These are phyloP conservation scores for Centropristis striata DNA, from an alignment of 2,113 vertebrate species.

Conservation along the genomic window DNA sequence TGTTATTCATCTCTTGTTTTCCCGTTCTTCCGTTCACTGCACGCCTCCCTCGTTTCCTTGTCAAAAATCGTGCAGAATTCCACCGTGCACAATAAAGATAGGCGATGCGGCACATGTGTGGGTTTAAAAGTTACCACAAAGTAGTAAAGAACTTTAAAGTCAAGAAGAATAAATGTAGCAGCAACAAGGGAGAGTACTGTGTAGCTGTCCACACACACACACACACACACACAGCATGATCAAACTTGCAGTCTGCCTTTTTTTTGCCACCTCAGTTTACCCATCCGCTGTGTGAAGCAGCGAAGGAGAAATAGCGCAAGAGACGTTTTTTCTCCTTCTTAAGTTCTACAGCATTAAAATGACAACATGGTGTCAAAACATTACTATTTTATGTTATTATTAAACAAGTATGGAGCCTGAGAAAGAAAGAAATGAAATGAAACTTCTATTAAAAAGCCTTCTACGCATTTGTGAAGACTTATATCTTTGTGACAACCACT, in stretches of 20 bases:
- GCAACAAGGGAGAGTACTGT: background rate
- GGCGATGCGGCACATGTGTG: background rate
- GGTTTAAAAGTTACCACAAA: constrained; percentile 40
- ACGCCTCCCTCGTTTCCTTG: constrained; percentile 8
- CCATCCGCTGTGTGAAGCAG: background rate
- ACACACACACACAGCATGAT: constrained; percentile 16
- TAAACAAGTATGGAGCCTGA: background rate
- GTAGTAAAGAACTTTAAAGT: constrained; percentile 38
- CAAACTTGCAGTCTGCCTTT: constrained; percentile 16
- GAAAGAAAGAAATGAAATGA: background rate
- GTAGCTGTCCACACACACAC: constrained; percentile 4
- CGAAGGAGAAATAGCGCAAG: background rate
- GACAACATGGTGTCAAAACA: constrained; percentile 9
- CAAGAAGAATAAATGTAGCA: constrained; percentile 44
- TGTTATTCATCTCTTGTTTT: constrained; percentile 63
- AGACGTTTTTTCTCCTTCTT: background rate
- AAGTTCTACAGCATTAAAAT: constrained; percentile 4
- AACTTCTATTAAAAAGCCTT: constrained; percentile 16
- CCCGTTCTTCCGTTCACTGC: background rate
- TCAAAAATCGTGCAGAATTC: constrained; percentile 21
- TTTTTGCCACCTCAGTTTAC: constrained; percentile 18
- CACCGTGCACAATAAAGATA: constrained; percentile 9
- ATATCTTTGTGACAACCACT: constrained; percentile 11
- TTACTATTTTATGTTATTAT: constrained; percentile 6
- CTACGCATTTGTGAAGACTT: background rate